phyloP scores from a whole-genome alignment of 2,797 vertebrate species.

The Periophthalmus magnuspinnatus region DNA sequence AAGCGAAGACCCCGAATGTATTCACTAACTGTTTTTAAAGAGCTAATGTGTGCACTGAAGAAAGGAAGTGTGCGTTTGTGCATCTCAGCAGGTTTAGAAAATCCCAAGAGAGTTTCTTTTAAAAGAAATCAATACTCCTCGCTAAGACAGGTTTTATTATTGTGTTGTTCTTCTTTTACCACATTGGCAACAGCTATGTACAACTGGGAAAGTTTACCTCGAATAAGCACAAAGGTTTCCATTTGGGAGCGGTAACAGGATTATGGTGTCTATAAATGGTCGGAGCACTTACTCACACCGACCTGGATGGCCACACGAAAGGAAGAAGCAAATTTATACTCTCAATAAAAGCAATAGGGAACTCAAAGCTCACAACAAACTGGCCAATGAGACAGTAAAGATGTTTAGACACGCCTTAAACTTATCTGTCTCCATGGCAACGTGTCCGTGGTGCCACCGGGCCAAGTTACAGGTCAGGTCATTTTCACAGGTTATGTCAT shows the following conservation, averaged over 20 bases:
- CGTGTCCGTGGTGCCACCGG: not conserved
- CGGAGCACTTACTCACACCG: not conserved
- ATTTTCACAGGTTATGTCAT: too few species aligned
- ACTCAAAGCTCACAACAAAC: conserved; percentile 15
- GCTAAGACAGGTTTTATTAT: conserved; percentile 53
- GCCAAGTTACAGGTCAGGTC: too few species aligned
- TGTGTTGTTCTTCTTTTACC: conserved; percentile 33
- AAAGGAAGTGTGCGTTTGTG: conserved; percentile 27
- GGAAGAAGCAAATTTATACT: conserved; percentile 6
- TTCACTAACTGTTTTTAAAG: conserved; percentile 17
- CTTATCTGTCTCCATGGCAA: not conserved
- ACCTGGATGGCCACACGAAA: conserved; percentile 15
- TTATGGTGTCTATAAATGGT: conserved; percentile 20
- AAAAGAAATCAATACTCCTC: conserved; percentile 61
- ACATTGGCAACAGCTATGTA: conserved; percentile 23
- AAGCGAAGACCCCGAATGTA: conserved; percentile 24
- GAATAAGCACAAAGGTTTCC: conserved; percentile 39
- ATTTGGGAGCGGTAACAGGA: conserved; percentile 16
- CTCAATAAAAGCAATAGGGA: not conserved
- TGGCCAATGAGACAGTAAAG: not conserved
- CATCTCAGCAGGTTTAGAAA: conserved; percentile 51
- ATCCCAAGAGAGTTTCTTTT: conserved; percentile 44
- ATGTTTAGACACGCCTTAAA: not conserved
- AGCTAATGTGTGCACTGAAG: conserved; percentile 24
- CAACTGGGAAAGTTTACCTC: conserved; percentile 29